Evolutionary conservation across 1,140 invertebrate species (phyloP).

Genomic region (Rhizoglyphus robini): DNA sequence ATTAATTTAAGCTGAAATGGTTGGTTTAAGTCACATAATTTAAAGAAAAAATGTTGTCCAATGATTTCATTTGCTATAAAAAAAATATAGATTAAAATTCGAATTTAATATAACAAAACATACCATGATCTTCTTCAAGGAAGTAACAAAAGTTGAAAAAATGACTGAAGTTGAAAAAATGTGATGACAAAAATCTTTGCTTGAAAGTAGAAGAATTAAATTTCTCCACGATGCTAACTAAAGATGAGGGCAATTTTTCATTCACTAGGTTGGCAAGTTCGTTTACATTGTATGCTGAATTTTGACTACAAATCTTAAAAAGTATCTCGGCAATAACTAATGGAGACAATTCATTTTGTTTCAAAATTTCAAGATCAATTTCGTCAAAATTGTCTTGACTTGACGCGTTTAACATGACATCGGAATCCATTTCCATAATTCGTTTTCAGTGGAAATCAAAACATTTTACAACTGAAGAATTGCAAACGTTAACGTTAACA

Average conservation of each 20-base stretch:
- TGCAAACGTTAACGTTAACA: too few relatives aligned
- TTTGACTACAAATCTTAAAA: neutral
- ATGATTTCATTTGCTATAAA: neutral
- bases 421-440: neutral
- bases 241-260: neutral
- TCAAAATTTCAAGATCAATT: neutral
- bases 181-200: neutral
- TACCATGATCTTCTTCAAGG: neutral
- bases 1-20: slow-evolving; percentile 24
- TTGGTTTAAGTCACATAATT: slow-evolving; percentile 19
- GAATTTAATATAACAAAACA: neutral
- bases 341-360: neutral
- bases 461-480: too few relatives aligned
- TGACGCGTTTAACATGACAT: neutral
- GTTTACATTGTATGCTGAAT: neutral
- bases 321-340: neutral
- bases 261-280: neutral
- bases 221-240: neutral
- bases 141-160: slow-evolving; percentile 1
- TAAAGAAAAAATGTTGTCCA: slow-evolving; percentile 21
- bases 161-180: neutral
- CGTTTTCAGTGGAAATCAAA: too few relatives aligned
- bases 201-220: neutral
- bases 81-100: neutral
- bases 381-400: neutral